Evolutionary conservation across 92 coral and sea anemone genomes (phyloP).

Genomic region (Paramuricea clavata): DNA sequence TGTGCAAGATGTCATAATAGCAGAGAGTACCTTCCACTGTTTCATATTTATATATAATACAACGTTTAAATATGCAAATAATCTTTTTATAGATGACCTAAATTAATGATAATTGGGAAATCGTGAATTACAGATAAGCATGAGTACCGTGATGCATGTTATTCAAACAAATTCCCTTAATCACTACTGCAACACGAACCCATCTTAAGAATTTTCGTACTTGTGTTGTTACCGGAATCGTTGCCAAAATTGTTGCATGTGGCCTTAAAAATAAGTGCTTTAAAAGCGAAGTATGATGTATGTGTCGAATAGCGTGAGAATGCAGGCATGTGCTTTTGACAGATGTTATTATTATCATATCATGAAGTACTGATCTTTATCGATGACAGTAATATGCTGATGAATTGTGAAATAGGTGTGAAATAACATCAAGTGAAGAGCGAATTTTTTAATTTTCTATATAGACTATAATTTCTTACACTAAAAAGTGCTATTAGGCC

Average conservation of each 20-base stretch:
- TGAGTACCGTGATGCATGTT: too few relatives aligned
- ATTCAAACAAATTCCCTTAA: not conserved
- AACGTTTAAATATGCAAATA: too few relatives aligned
- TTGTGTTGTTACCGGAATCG: not conserved
- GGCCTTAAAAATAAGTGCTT: not conserved
- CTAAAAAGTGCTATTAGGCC: too few relatives aligned
- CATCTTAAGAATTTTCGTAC: too few relatives aligned
- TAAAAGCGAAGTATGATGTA: not conserved
- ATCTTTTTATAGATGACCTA: too few relatives aligned
- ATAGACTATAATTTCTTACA: not conserved
- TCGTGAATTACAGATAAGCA: too few relatives aligned
- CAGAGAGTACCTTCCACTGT: too few relatives aligned
- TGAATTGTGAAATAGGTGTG: not conserved
- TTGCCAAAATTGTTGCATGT: not conserved
- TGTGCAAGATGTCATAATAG: too few relatives aligned
- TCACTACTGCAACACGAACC: too few relatives aligned
- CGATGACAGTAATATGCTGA: not conserved
- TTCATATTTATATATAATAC: too few relatives aligned
- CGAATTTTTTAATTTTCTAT: not conserved
- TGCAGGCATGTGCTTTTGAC: slow-evolving; percentile 2
- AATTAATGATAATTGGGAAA: too few relatives aligned
- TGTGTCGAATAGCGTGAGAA: slow-evolving; percentile 12
- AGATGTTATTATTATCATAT: slow-evolving; percentile 4
- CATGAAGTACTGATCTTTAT: not conserved
- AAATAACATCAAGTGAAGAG: not conserved